phyloP scores from a whole-genome alignment of 1,140 invertebrate species.

The Gryllus bimaculatus region DNA sequence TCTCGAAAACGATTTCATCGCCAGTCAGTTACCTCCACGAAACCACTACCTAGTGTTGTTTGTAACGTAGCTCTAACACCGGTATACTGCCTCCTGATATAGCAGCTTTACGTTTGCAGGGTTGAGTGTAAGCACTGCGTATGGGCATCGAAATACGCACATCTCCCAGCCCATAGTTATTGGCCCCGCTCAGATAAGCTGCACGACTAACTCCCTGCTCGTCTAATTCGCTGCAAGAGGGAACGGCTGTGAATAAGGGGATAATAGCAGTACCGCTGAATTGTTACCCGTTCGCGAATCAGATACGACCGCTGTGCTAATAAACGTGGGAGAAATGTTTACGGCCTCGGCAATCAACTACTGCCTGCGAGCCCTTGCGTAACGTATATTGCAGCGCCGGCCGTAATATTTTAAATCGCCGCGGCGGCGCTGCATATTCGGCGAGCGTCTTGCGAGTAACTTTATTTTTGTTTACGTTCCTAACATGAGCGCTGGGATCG shows the following conservation, averaged over 20 bases:
- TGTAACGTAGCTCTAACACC: neutral
- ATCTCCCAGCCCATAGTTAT: neutral
- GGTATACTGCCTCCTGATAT: neutral
- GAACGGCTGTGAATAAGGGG: neutral
- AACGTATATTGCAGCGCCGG: neutral
- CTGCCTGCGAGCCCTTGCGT: neutral
- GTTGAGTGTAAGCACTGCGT: neutral
- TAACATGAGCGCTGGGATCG: too few species aligned
- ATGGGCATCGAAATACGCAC: neutral
- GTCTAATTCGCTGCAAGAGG: neutral
- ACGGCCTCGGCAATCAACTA: neutral
- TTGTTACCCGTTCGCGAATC: neutral
- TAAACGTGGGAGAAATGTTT: constrained; percentile 4
- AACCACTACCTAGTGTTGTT: too few species aligned
- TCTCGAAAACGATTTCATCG: too few species aligned
- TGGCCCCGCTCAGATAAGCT: neutral
- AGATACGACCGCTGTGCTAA: neutral
- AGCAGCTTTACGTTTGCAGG: neutral
- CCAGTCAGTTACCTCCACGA: too few species aligned
- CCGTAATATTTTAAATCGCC: neutral
- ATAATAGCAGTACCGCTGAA: neutral
- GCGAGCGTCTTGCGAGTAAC: neutral
- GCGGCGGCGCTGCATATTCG: neutral
- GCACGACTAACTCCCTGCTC: neutral
- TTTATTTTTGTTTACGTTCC: neutral